A percentile compares a stretch with the other conserved stretches of the same genome.
phyloP scores from a whole-genome alignment of 1,140 invertebrate genomes.

The Holcopasites calliopsidis region DNA sequence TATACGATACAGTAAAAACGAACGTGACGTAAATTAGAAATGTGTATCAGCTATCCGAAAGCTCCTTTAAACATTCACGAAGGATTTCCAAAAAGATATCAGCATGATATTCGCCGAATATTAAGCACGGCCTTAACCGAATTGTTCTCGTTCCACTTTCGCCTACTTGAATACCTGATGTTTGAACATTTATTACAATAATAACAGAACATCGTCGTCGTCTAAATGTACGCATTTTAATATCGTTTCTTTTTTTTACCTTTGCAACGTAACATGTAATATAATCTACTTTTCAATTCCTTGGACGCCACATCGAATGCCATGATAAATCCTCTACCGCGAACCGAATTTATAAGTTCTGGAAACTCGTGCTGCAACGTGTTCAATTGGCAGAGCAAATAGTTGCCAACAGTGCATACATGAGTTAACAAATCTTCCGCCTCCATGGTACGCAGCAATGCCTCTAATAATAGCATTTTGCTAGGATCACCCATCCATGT shows the following conservation, averaged over 20 bases:
- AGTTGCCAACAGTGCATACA: constrained; percentile 30
- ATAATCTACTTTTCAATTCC: constrained; percentile 10
- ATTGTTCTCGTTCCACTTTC: constrained; percentile 22
- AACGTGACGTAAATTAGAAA: constrained; percentile 2
- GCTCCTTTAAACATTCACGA: constrained; percentile 11
- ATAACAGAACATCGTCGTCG: not conserved
- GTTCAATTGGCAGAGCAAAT: constrained; percentile 35
- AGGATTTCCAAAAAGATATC: constrained; percentile 36
- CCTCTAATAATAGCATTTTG: constrained; percentile 29
- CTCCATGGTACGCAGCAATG: constrained; percentile 30
- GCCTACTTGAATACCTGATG: constrained; percentile 27
- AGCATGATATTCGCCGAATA: constrained; percentile 42
- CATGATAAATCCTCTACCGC: constrained; percentile 40
- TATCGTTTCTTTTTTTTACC: no score
- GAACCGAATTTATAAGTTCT: constrained; percentile 20
- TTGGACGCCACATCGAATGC: constrained; percentile 13
- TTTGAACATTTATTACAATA: not conserved
- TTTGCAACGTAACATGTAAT: constrained; percentile 13
- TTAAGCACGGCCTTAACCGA: constrained; percentile 22
- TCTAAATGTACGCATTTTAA: not conserved
- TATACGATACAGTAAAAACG: constrained; percentile 1
- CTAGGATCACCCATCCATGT: constrained; percentile 26
- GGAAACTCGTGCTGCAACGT: constrained; percentile 30
- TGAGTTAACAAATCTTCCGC: constrained; percentile 33
- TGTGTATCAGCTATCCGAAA: constrained; percentile 15